Conservation (phyloP, 1,140 invertebrate genomes). For the Eurytemora carolleeae region DNA sequence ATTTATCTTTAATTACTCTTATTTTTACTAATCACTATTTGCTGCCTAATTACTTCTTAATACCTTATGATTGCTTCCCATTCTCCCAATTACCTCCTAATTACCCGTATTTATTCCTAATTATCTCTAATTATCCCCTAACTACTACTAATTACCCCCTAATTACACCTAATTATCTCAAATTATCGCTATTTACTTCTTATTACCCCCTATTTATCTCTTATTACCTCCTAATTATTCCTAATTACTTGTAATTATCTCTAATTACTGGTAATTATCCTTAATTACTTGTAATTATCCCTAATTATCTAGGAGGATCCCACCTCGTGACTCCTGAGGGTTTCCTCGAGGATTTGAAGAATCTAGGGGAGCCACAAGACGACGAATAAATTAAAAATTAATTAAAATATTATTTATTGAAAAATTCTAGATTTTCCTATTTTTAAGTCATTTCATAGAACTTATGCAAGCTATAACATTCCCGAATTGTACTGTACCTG, state of each 20-base stretch:
- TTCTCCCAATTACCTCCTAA: neutral
- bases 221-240: no score
- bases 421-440: no score
- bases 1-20: no score
- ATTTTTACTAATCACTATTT: no score
- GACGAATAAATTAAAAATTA: no score
- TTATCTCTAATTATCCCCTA: neutral
- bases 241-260: neutral
- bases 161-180: neutral
- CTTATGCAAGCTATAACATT: no score
- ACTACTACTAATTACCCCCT: neutral
- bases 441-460: no score
- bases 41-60: no score
- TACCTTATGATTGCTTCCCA: no score
- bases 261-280: neutral
- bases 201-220: no score
- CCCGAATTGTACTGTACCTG: no score
- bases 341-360: constrained; percentile 6
- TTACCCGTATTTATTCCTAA: neutral
- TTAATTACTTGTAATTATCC: neutral
- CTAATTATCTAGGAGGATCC: constrained; percentile 14
- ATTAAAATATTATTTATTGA: no score
- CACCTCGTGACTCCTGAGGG: constrained; percentile 6
- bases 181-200: neutral
- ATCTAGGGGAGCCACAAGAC: constrained; percentile 1